phyloP scores from a whole-genome alignment of 2,113 vertebrate genomes.

The Dromaius novaehollandiae region DNA sequence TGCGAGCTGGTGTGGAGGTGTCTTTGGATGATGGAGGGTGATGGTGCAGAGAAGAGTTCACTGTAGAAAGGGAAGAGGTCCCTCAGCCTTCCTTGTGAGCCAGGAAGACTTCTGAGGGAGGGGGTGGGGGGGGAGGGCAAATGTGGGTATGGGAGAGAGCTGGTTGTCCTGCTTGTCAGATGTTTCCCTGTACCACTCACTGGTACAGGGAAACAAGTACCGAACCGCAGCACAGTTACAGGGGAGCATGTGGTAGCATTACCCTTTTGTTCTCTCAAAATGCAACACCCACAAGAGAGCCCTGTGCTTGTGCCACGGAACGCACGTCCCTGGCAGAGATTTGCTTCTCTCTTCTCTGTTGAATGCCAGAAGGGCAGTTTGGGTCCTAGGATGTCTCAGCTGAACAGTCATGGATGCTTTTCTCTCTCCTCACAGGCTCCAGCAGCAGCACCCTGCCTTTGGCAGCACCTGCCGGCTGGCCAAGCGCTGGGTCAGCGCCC shows the following conservation, averaged over 20 bases:
- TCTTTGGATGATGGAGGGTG: background rate
- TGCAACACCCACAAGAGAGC: background rate
- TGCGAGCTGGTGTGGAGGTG: background rate
- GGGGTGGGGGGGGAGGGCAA: fast-evolving
- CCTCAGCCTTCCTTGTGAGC: background rate
- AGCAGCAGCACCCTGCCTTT: constrained; percentile 90
- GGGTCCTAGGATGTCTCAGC: background rate
- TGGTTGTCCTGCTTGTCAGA: background rate
- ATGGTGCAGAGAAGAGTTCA: background rate
- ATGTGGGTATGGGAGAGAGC: background rate
- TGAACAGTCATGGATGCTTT: background rate
- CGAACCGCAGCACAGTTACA: background rate
- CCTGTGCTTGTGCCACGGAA: background rate
- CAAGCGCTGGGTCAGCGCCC: constrained; percentile 92
- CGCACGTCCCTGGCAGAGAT: background rate
- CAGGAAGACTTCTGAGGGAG: background rate
- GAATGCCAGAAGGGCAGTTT: background rate
- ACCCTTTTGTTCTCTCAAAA: fast-evolving
- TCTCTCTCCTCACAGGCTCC: constrained; percentile 77
- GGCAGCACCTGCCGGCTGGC: constrained; percentile 86
- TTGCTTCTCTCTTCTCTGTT: fast-evolving
- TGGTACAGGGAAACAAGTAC: background rate
- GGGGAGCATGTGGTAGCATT: background rate
- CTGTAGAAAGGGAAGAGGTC: background rate
- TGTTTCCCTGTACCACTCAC: too few relatives aligned